These are phyloP conservation scores for Caradrina kadenii DNA, from an alignment of 2,888 invertebrate species.

Conservation along the genomic window DNA sequence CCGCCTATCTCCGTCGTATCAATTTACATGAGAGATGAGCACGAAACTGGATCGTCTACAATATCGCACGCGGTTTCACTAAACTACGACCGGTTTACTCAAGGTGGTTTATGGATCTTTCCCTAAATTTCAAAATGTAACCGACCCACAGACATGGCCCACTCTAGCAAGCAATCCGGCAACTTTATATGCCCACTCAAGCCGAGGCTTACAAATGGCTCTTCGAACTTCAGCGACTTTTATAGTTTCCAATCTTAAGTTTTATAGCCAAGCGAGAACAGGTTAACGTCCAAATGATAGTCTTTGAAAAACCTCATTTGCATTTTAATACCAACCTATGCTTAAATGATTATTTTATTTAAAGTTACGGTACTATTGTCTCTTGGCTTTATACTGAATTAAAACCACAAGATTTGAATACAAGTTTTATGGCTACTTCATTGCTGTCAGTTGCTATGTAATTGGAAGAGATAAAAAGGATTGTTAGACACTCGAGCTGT, in stretches of 20 bases:
- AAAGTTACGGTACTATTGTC: constrained; percentile 62
- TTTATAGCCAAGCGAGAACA: constrained; percentile 70
- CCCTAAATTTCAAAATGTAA: constrained; percentile 65
- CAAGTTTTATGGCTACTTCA: constrained; percentile 17
- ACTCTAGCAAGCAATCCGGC: constrained; percentile 52
- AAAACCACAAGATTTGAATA: constrained; percentile 8
- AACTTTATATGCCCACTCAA: constrained; percentile 56
- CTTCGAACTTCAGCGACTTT: constrained; percentile 67
- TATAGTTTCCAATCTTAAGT: constrained; percentile 67
- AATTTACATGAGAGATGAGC: constrained; percentile 70
- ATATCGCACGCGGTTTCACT: constrained; percentile 74
- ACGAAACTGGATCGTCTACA: constrained; percentile 67
- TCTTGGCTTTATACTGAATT: constrained; percentile 16
- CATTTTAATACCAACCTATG: constrained; percentile 72
- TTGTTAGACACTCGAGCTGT: constrained; percentile 1
- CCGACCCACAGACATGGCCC: constrained; percentile 56
- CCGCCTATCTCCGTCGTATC: constrained; percentile 47
- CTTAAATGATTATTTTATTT: constrained; percentile 70
- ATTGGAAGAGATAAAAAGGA: background rate
- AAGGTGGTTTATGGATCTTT: constrained; percentile 72
- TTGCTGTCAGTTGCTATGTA: background rate
- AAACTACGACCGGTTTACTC: constrained; percentile 74
- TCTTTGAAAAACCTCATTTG: constrained; percentile 71
- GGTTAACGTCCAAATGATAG: constrained; percentile 76
- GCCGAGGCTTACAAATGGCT: constrained; percentile 55